phyloP scores from a whole-genome alignment of 1,140 invertebrate species.

The Whitmania pigra region DNA sequence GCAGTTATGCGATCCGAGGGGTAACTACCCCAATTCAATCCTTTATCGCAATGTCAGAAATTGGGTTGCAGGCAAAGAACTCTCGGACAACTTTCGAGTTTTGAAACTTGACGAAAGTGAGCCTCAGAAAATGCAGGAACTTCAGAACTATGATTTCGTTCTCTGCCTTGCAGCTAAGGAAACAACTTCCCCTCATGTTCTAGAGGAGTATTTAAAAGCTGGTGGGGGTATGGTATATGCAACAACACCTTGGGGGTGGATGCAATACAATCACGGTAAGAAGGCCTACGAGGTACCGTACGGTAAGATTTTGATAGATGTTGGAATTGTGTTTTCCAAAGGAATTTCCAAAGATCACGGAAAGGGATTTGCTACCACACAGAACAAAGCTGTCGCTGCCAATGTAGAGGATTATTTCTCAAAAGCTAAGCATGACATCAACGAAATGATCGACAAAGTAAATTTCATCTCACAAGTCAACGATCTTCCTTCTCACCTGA shows the following conservation, averaged over 20 bases:
- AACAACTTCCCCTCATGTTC: too few species aligned
- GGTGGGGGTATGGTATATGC: constrained; percentile 21
- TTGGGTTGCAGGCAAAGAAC: neutral
- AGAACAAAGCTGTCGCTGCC: neutral
- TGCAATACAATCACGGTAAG: constrained; percentile 16
- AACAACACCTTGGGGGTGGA: constrained; percentile 23
- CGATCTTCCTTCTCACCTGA: neutral
- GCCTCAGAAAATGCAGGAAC: neutral
- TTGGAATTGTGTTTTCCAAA: constrained; percentile 16
- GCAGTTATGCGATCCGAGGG: neutral
- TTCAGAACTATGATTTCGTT: neutral
- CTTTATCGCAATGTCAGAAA: constrained; percentile 7
- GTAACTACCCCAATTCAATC: too few species aligned
- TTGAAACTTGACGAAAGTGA: neutral
- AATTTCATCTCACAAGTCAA: neutral
- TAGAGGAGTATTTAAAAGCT: constrained; percentile 1
- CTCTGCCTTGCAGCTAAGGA: neutral
- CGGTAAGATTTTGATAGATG: neutral
- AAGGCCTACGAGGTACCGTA: constrained; percentile 19
- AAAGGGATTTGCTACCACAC: neutral
- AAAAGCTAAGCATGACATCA: neutral
- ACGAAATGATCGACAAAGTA: neutral
- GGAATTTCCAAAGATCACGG: neutral
- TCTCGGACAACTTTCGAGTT: neutral
- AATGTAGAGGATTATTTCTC: neutral